Evolutionary conservation across 2,797 vertebrate species (phyloP), one percentile per base, ranked within the genome.

Genomic region (Gambusia yucatana): DNA sequence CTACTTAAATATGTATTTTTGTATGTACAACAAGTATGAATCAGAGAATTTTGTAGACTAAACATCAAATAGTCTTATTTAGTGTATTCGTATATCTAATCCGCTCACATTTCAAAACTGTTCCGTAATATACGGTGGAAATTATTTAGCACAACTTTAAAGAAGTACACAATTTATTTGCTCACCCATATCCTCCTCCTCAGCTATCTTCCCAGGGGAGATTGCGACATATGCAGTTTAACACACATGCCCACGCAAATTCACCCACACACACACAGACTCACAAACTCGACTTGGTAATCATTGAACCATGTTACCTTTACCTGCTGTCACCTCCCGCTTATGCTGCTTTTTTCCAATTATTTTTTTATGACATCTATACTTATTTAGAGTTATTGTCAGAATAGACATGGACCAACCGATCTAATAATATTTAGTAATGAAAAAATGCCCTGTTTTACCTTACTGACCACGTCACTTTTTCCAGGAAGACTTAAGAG

Each of bases 401-500:
- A 57, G 25, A 71, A 57, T n/a, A 75, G 82, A 86, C 77, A 74
- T 46, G 41, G 11, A 74, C 11, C 47, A 69, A 39, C 10, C 16
- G 20, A 81, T 73, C 25, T 17, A 57, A 43, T 1, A 36, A 30
- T 43, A 76, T 14, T 11, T 61, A 44, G 30, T 78, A 70, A 61
- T 78, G 0, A 70, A 67, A 67, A 77, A 48, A 6, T 36, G 8
- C 30, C 82, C n/a, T 61, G 33, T 36, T 88, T 91, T 91, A 77
- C 84, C 92, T 91, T 80, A 91, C 91, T 92, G 88, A 95, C 69
- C 7, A 43, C 94, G 94, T 96, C 91, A 79, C 74, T 61, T 17
- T 48, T 3, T 46, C 61, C n/a, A 72, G 72, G 22, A 3, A 80
- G 44, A 22, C 43, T 65, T 55, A 69, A 82, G 81, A 86, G 76